These are phyloP conservation scores for Cloeon dipterum DNA, from an alignment of 2,888 invertebrate species.

Conservation along the genomic window DNA sequence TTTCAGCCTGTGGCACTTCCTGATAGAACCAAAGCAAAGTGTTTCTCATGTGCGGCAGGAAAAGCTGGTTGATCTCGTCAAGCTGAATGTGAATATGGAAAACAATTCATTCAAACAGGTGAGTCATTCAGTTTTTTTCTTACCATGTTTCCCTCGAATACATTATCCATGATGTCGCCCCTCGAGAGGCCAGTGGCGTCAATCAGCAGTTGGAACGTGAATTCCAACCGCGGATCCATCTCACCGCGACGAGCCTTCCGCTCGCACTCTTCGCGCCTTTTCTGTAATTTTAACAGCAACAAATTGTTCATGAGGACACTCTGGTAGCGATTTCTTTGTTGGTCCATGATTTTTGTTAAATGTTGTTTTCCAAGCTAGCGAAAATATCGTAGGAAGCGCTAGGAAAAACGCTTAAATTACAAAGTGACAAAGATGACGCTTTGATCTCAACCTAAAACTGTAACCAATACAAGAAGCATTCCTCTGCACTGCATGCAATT, in stretches of 20 bases:
- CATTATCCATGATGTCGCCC: constrained; percentile 74
- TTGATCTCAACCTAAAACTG: too few species aligned
- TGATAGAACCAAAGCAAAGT: constrained; percentile 78
- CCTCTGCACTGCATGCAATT: too few species aligned
- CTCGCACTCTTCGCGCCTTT: constrained; percentile 76
- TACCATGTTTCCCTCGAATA: constrained; percentile 77
- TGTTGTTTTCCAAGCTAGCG: too few species aligned
- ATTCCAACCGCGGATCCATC: constrained; percentile 79
- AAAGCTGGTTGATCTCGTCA: constrained; percentile 71
- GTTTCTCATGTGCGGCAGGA: constrained; percentile 62
- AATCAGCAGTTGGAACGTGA: constrained; percentile 68
- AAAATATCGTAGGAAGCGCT: too few species aligned
- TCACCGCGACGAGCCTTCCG: constrained; percentile 72
- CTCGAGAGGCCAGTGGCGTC: constrained; percentile 60
- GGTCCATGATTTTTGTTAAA: too few species aligned
- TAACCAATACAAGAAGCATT: too few species aligned
- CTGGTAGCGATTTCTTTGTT: neutral
- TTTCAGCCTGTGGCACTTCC: constrained; percentile 49
- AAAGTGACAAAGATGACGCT: too few species aligned
- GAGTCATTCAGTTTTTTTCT: constrained; percentile 6
- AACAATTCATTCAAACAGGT: neutral
- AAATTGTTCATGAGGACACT: neutral
- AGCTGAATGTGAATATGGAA: constrained; percentile 24
- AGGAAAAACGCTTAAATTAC: too few species aligned
- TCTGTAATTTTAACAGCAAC: constrained; percentile 25